Conservation (phyloP, 1,140 invertebrate species). For the Neotoxoptera formosana region DNA sequence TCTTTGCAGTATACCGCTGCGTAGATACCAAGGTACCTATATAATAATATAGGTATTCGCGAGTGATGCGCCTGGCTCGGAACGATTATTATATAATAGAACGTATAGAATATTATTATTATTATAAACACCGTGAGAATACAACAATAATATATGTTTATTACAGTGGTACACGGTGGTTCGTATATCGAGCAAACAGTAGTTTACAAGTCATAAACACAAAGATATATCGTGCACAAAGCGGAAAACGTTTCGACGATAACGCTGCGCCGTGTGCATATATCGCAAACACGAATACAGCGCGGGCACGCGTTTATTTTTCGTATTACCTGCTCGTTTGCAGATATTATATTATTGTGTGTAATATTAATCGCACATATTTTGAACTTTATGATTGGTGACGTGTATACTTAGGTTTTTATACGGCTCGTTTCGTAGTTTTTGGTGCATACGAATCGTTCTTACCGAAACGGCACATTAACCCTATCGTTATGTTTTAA, state of each 20-base stretch:
- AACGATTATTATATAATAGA: no score
- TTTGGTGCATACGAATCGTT: not conserved
- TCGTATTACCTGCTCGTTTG: not conserved
- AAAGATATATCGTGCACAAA: conserved; percentile 1
- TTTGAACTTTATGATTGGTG: not conserved
- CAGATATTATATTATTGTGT: no score
- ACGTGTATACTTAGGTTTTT: not conserved
- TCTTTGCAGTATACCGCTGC: no score
- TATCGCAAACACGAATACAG: not conserved
- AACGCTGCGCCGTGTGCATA: not conserved
- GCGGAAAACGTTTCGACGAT: not conserved
- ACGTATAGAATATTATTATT: no score
- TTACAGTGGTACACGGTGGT: not conserved
- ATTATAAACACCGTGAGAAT: not conserved
- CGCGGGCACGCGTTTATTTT: not conserved
- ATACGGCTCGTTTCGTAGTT: not conserved
- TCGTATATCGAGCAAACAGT: conserved; percentile 6
- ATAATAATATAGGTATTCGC: no score
- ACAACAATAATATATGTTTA: not conserved
- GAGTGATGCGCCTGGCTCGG: no score
- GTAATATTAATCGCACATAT: not conserved
- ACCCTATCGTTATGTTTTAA: not conserved
- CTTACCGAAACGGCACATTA: not conserved
- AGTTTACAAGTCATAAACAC: conserved; percentile 16
- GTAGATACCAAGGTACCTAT: no score